These are phyloP conservation scores for Murina feae DNA, from an alignment of 2,113 vertebrate species.

Conservation along the genomic window DNA sequence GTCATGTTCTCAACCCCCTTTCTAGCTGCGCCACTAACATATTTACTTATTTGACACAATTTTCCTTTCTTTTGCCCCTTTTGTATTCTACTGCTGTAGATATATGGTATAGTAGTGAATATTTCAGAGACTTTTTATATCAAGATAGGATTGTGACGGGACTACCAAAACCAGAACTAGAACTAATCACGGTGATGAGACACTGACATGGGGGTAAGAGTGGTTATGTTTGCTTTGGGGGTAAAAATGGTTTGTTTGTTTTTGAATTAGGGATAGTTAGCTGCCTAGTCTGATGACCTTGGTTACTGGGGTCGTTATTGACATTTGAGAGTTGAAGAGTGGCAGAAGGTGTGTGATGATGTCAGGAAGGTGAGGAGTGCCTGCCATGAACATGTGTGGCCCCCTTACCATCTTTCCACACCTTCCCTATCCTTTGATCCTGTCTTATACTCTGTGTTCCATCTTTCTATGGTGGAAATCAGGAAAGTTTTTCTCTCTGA, in stretches of 20 bases:
- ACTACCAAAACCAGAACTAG: neutral
- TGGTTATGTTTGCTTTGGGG: neutral
- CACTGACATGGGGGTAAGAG: neutral
- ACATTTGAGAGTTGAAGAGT: neutral
- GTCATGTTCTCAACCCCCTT: neutral
- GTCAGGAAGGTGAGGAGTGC: neutral
- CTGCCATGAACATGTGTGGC: rapidly evolving
- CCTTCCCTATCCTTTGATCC: neutral
- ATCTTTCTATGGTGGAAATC: neutral
- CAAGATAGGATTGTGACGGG: neutral
- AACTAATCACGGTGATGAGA: neutral
- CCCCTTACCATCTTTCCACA: neutral
- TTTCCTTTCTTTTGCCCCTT: neutral
- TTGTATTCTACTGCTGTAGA: neutral
- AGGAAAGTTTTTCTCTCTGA: neutral
- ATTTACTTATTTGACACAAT: neutral
- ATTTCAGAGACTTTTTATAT: neutral
- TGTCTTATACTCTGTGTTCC: neutral
- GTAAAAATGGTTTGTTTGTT: neutral
- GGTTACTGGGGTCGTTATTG: neutral
- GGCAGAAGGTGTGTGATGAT: neutral
- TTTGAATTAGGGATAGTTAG: neutral
- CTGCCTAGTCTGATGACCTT: neutral
- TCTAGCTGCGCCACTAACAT: neutral
- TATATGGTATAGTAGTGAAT: neutral